Percentiles rank a stretch among this genome's conserved stretches.
Evolutionary conservation across 2,888 invertebrate genomes (phyloP).

Genomic region (Heliconius cydno): DNA sequence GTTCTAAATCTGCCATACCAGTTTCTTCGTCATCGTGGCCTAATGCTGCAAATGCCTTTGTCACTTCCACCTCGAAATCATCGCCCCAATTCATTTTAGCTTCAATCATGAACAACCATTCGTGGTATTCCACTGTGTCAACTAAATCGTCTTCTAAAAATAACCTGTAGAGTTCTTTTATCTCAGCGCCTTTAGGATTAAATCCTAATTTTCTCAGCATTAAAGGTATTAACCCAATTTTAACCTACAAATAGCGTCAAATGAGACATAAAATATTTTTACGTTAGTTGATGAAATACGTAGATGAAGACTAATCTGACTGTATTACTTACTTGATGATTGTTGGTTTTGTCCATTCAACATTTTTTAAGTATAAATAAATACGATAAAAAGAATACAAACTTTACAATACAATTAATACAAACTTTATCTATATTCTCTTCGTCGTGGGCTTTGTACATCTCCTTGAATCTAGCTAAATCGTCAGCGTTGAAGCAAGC

Average conservation of each 20-base stretch:
- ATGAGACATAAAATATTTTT: not conserved
- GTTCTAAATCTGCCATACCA: slow-evolving; percentile 63
- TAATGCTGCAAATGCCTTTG: slow-evolving; percentile 68
- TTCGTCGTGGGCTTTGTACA: slow-evolving; percentile 69
- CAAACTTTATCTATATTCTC: slow-evolving; percentile 71
- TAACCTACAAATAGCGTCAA: slow-evolving; percentile 57
- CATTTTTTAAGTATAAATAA: no score
- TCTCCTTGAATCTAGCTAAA: slow-evolving; percentile 64
- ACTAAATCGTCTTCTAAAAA: slow-evolving; percentile 75
- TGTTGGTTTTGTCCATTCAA: not conserved
- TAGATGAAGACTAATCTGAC: not conserved
- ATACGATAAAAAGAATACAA: not conserved
- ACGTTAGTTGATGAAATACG: not conserved
- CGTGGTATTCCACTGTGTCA: slow-evolving; percentile 72
- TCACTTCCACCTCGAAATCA: slow-evolving; percentile 68
- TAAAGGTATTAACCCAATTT: slow-evolving; percentile 60
- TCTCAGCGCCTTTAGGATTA: slow-evolving; percentile 71
- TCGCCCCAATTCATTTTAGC: slow-evolving; percentile 74
- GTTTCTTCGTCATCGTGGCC: slow-evolving; percentile 70
- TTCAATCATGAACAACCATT: slow-evolving; percentile 76
- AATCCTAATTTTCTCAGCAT: slow-evolving; percentile 76
- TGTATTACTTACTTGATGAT: not conserved
- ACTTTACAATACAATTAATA: not conserved
- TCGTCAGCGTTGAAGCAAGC: slow-evolving; percentile 70
- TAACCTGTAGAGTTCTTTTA: slow-evolving; percentile 59